Percentiles rank a stretch among this genome's conserved stretches.
These are phyloP conservation scores for Agriopis aurantiaria DNA, from an alignment of 2,888 invertebrate species.

Conservation along the genomic window DNA sequence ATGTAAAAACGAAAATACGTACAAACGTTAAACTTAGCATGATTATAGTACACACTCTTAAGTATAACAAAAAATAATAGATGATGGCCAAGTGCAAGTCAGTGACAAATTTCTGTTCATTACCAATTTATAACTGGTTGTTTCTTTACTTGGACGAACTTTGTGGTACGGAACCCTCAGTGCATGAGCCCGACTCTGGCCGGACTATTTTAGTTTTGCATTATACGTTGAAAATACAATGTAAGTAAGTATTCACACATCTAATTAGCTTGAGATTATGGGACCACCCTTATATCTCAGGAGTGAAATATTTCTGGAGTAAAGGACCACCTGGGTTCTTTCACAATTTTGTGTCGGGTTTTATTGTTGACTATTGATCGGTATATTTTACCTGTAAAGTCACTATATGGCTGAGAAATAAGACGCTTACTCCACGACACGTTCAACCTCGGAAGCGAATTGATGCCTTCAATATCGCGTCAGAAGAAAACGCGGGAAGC, in stretches of 20 bases:
- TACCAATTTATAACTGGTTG: no score
- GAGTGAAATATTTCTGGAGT: background rate
- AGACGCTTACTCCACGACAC: constrained; percentile 40
- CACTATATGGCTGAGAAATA: constrained; percentile 17
- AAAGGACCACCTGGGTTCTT: background rate
- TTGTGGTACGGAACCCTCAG: no score
- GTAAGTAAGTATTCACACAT: background rate
- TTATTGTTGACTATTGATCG: background rate
- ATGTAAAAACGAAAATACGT: no score
- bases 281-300: background rate
- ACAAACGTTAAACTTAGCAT: no score
- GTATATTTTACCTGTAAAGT: background rate
- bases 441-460: constrained; percentile 64
- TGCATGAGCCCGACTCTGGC: no score
- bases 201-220: background rate
- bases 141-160: no score
- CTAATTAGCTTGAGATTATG: background rate
- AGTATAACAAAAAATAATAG: no score
- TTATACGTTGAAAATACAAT: background rate
- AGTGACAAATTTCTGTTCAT: no score
- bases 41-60: no score
- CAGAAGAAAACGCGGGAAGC: constrained; percentile 78
- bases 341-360: background rate
- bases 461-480: constrained; percentile 80
- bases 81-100: no score